Evolutionary conservation across 2,113 vertebrate genomes (phyloP), one percentile per base, ranked within the genome.

Genomic region (Acinonyx jubatus): DNA sequence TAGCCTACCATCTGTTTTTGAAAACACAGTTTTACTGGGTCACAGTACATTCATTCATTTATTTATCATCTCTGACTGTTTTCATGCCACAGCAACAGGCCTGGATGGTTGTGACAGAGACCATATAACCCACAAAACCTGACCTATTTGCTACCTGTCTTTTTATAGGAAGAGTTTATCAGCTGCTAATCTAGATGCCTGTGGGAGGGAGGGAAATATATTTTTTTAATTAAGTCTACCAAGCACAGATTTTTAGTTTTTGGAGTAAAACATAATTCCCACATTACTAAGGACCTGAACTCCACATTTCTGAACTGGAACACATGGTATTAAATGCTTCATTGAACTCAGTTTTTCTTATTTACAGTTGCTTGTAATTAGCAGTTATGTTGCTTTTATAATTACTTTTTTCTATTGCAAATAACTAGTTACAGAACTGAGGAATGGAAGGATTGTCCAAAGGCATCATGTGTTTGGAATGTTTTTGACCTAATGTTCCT

Each of bases 361-460:
- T 69, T 98, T 94, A 82, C 31, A 71, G 29, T 91, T 97, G 74
- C 81, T 50, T 92, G 81, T 84, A 97, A 97, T 79, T 93, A 74
- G 81, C 48, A 79, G 91, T 48, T 97, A 97, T 76, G 98, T 97
- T 95, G 55, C 21, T 81, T 13, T 71, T 96, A 10, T 95, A 94
- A 88, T 96, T 97, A 93, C n/a, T 29, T 52, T 97, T 91, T 94
- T 52, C 63, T 91, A 41, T 27, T 88, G 21, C 57, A 97, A 97
- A 65, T 96, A 96, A 97, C 5, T 7, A 68, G 66, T 55, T 94
- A 93, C 27, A 90, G n/a, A 83, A 65, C 57, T 90, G 36, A 97
- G 88, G 97, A 97, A 89, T 73, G 88, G n/a, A 19, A 91, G 18
- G 25, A 5, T 36, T 96, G 66, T 92, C 12, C 38, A 61, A 81